phyloP scores from a whole-genome alignment of 2,888 invertebrate species.

The Parnassius smintheus region DNA sequence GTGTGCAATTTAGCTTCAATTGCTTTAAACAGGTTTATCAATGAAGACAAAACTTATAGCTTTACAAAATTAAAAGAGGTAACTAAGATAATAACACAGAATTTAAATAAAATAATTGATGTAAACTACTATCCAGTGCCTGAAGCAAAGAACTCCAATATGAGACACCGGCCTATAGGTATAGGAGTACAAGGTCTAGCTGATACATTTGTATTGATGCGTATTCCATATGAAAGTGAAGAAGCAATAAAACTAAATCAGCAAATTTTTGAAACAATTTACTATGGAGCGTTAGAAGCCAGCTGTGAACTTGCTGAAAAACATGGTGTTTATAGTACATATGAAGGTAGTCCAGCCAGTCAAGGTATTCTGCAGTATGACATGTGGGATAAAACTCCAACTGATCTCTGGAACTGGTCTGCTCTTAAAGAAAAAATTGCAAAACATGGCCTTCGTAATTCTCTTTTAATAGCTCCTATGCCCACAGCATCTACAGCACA shows the following conservation, averaged over 20 bases:
- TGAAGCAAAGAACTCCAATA: slow-evolving; percentile 93
- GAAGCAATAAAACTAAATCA: slow-evolving; percentile 93
- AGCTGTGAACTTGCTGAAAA: slow-evolving; percentile 95
- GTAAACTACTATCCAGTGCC: slow-evolving; percentile 96
- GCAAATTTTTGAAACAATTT: slow-evolving; percentile 98
- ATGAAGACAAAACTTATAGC: slow-evolving; percentile 89
- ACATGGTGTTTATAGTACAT: slow-evolving; percentile 94
- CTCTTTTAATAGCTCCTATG: slow-evolving; percentile 97
- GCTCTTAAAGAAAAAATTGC: slow-evolving; percentile 91
- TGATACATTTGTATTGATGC: slow-evolving; percentile 96
- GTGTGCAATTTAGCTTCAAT: slow-evolving; percentile 99
- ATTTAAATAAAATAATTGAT: slow-evolving; percentile 98
- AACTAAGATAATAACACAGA: slow-evolving; percentile 92
- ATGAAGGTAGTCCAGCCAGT: slow-evolving; percentile 94
- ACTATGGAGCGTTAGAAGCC: slow-evolving; percentile 97
- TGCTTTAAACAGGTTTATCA: slow-evolving; percentile 97
- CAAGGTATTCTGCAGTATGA: slow-evolving; percentile 98
- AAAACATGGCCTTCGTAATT: slow-evolving; percentile 95
- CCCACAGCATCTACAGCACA: slow-evolving; percentile 99
- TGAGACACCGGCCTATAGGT: slow-evolving; percentile 91
- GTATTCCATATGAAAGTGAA: slow-evolving; percentile 94
- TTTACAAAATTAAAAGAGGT: slow-evolving; percentile 93
- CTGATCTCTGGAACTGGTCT: slow-evolving; percentile 94
- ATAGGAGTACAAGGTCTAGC: slow-evolving; percentile 99
- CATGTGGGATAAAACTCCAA: slow-evolving; percentile 96